Conservation (phyloP, 2,113 vertebrate genomes). For the mouse (Mus musculus) region GRCm39 chr17:5515501-5516000, state of each 20-base stretch:
- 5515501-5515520: background rate
- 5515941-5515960: background rate
- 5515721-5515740: background rate
- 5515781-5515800: too few relatives aligned
- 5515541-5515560: background rate
- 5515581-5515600: background rate
- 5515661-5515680: conserved; percentile 12
- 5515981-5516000: background rate
- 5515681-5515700: conserved; percentile 21
- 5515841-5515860: too few relatives aligned
- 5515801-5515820: too few relatives aligned
- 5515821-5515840: too few relatives aligned
- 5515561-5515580: background rate
- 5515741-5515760: too few relatives aligned
- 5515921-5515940: background rate
- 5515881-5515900: background rate
- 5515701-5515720: conserved; percentile 31
- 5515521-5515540: background rate
- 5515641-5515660: conserved; percentile 34
- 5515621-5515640: background rate
- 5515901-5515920: conserved; percentile 5
- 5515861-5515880: background rate
- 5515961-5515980: background rate
- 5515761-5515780: too few relatives aligned
- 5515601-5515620: background rate